Percentiles rank a stretch among this genome's conserved stretches.
These are phyloP conservation scores for Enteromius unitaeniatus DNA, from an alignment of 2,797 vertebrate genomes.

Conservation along the genomic window DNA sequence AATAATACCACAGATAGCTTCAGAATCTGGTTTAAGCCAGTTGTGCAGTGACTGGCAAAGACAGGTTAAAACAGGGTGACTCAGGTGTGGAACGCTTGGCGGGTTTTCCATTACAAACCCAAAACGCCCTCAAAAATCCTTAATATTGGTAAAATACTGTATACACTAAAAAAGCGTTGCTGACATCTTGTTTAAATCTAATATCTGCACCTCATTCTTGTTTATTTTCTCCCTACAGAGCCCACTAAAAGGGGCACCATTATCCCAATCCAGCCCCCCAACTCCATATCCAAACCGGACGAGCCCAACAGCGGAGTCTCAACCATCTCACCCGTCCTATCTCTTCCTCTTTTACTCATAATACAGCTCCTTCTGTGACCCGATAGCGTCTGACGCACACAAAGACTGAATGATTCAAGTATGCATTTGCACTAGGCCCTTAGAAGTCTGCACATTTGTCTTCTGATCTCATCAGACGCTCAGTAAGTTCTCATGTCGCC, in stretches of 20 bases:
- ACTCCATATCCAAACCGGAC: not conserved
- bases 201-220: not conserved
- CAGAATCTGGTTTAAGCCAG: not conserved
- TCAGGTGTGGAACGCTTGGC: not conserved
- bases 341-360: conserved; percentile 24
- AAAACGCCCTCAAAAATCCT: not conserved
- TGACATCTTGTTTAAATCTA: not conserved
- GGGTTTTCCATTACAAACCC: not conserved
- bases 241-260: not conserved
- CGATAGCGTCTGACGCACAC: conserved; percentile 29
- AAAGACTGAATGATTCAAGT: conserved; percentile 24
- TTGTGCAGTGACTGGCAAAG: not conserved
- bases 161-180: not conserved
- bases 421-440: conserved; percentile 58
- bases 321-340: not conserved
- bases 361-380: conserved; percentile 23
- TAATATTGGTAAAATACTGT: not conserved
- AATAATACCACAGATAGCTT: not conserved
- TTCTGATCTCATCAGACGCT: conserved; percentile 27
- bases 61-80: not conserved
- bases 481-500: not conserved
- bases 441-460: conserved; percentile 38
- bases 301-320: not conserved
- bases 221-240: not conserved
- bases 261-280: not conserved